A percentile compares a stretch with the other conserved stretches of the same genome.
phyloP scores from a whole-genome alignment of 2,113 vertebrate species.

The Sardina pilchardus region DNA sequence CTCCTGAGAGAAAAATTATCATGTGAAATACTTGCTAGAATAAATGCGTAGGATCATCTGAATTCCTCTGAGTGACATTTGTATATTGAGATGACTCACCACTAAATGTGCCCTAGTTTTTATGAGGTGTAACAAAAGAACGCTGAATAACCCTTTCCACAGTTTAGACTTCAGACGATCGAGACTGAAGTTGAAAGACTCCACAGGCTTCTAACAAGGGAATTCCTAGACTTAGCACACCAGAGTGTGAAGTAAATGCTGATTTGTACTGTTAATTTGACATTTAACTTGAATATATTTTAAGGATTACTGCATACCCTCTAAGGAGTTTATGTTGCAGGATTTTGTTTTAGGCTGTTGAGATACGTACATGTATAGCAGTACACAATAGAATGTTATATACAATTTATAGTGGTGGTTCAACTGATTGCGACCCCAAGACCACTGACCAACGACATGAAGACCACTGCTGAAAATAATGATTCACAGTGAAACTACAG shows the following conservation, averaged over 20 bases:
- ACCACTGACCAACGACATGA: no score
- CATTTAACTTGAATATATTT: neutral
- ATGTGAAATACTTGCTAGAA: neutral
- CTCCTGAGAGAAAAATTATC: neutral
- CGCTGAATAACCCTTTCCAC: neutral
- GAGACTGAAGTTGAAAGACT: neutral
- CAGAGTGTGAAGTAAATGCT: neutral
- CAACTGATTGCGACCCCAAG: no score
- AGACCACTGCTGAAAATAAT: no score
- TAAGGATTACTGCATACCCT: no score
- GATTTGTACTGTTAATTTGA: neutral
- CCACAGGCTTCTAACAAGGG: neutral
- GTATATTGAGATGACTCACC: neutral
- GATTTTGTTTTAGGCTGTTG: no score
- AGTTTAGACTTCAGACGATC: neutral
- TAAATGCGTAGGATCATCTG: conserved; percentile 1
- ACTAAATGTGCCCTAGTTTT: conserved; percentile 9
- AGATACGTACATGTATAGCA: no score
- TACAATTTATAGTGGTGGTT: no score
- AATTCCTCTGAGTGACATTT: neutral
- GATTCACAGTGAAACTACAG: no score
- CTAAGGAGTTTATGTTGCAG: no score
- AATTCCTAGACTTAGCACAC: neutral
- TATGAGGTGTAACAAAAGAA: neutral
- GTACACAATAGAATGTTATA: no score